Conservation (phyloP, 1,140 invertebrate species). For the Lepidurus arcticus region DNA sequence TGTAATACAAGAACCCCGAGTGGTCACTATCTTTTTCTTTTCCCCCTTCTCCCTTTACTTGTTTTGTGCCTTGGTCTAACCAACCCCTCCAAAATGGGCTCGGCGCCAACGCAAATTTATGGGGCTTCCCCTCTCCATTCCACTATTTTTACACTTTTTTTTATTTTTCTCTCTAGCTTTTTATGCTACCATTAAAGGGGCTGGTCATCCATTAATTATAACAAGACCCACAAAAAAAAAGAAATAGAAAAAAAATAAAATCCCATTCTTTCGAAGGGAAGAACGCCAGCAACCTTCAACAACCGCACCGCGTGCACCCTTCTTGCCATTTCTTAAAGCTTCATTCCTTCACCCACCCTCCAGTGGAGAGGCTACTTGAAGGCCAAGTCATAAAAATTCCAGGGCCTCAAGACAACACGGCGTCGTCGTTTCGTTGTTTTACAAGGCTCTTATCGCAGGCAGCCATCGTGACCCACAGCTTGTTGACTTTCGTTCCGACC, state of each 20-base stretch:
- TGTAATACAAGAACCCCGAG: constrained; percentile 14
- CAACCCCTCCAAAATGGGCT: not conserved
- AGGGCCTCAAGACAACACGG: constrained; percentile 13
- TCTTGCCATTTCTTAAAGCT: not conserved
- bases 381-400: constrained; percentile 13
- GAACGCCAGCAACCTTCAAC: constrained; percentile 3
- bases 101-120: constrained; percentile 14
- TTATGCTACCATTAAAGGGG: constrained; percentile 21
- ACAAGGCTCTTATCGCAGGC: constrained; percentile 21
- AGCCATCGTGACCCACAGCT: constrained; percentile 17
- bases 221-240: constrained; percentile 13
- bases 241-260: not conserved
- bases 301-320: not conserved
- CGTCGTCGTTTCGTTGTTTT: constrained; percentile 18
- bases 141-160: constrained; percentile 2
- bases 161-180: constrained; percentile 3
- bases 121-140: not conserved
- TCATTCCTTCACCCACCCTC: too few species aligned
- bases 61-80: not conserved
- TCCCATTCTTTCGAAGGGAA: not conserved
- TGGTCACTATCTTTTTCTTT: not conserved
- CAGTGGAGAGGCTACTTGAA: constrained; percentile 4
- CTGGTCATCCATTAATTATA: constrained; percentile 15
- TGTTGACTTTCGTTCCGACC: constrained; percentile 21
- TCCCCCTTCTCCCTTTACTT: constrained; percentile 14